Base-by-base conservation (phyloP, 2,113 vertebrate species). In the Nicator chloris region DNA sequence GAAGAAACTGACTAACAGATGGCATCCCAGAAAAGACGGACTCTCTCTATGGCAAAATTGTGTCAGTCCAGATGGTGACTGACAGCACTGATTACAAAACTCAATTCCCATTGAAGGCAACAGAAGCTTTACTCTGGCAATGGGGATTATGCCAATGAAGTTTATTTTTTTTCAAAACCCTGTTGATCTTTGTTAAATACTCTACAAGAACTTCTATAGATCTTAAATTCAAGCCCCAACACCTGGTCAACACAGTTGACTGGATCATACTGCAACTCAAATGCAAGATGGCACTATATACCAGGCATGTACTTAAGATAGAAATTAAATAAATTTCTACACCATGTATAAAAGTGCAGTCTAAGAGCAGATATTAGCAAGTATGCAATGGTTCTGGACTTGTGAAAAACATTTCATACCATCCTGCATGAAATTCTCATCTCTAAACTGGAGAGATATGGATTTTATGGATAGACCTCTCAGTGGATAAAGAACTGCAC, bases 61-160 rank as follows among this genome's bases (percentile, higher is more conserved):
- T 85, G 75, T 72, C 87, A 86, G 71, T 65, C 79, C 91, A 97
- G 87, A 93, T 92, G 94, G 93, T 93, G 93, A 96, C 80, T 97
- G 96, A 95, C 89, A 96, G 85, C 68, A 47, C 79, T 92, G 92
- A 96, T 95, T 77, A 91, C 71, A 96, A 94, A 90, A 80, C 56
- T 64, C 71, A 69, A 71, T 24, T 86, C 39, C 84, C 47, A 82
- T 4, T 91, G 75, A 95, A 91, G 75, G 75, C 82, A 95, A 91
- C 22, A 44, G 47, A 64, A 86, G 51, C 60, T 88, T 92, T 68
- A 90, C 51, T 71, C 57, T 44, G 26, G 47, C 72, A 88, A 83
- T 30, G 28, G 83, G 44, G 64, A 88, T 42, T 44, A 92, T 12
- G 23, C 31, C 72, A 94, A 10, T 3, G 11, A 51, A 80, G 47